These are phyloP conservation scores for Eristalinus sepulchralis DNA, from an alignment of 2,888 invertebrate genomes.

Conservation along the genomic window DNA sequence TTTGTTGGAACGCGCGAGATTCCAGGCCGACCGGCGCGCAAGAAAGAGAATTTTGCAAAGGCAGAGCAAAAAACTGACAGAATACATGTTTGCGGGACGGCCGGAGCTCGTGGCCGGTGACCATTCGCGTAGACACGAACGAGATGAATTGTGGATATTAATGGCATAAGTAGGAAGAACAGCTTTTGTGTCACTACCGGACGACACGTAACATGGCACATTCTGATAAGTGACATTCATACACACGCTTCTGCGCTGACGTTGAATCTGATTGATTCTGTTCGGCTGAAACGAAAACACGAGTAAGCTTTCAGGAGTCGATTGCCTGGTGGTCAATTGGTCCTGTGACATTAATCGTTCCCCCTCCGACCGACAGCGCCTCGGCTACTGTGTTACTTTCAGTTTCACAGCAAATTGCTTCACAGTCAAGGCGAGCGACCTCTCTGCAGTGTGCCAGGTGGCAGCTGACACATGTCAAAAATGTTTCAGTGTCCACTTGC, in stretches of 20 bases:
- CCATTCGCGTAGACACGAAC: constrained; percentile 48
- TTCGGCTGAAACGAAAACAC: constrained; percentile 3
- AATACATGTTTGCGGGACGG: constrained; percentile 46
- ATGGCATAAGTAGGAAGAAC: constrained; percentile 61
- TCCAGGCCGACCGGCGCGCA: constrained; percentile 29
- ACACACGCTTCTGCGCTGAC: background rate
- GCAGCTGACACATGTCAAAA: background rate
- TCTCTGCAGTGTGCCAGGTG: background rate
- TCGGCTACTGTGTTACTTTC: background rate
- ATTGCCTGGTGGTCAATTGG: background rate
- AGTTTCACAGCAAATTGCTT: background rate
- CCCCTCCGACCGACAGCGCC: background rate
- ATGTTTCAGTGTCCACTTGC: background rate
- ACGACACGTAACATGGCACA: constrained; percentile 80
- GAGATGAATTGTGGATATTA: constrained; percentile 69
- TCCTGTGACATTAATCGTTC: background rate
- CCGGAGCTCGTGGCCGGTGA: constrained; percentile 42
- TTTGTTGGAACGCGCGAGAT: constrained; percentile 70
- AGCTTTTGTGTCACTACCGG: constrained; percentile 76
- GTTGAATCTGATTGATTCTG: constrained; percentile 45
- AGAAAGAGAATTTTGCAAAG: background rate
- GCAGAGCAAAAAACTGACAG: constrained; percentile 35
- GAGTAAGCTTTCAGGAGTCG: background rate
- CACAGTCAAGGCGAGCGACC: background rate
- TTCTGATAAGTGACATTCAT: constrained; percentile 78